These are phyloP conservation scores for Eumaeus atala DNA, from an alignment of 1,140 invertebrate genomes.

Conservation along the genomic window DNA sequence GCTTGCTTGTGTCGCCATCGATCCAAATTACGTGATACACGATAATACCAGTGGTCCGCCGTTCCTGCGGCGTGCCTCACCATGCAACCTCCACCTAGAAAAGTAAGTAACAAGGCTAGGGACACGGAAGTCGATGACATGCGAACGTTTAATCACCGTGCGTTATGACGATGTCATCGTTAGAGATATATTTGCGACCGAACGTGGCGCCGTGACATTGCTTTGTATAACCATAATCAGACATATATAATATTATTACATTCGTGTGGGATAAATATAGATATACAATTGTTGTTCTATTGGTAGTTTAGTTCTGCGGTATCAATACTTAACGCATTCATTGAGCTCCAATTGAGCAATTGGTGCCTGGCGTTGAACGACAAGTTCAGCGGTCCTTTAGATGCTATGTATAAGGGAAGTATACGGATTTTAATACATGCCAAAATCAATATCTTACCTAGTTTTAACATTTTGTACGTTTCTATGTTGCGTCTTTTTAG, in stretches of 20 bases:
- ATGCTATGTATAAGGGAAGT: too few relatives aligned
- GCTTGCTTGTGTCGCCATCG: conserved; percentile 49
- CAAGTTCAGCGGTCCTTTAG: too few relatives aligned
- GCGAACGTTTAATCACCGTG: neutral
- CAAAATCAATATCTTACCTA: conserved; percentile 3
- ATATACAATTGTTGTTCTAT: too few relatives aligned
- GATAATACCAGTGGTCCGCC: conserved; percentile 33
- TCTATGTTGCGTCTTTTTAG: neutral
- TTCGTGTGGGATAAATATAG: too few relatives aligned
- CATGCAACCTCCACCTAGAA: conserved; percentile 86
- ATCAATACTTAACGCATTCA: too few relatives aligned
- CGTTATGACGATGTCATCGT: conserved; percentile 1
- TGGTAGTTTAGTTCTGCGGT: too few relatives aligned
- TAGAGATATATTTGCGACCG: neutral
- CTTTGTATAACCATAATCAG: too few relatives aligned
- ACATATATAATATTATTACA: too few relatives aligned
- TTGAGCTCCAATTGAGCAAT: conserved; percentile 24
- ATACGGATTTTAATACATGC: neutral
- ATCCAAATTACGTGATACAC: conserved; percentile 38
- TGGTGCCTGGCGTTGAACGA: conserved; percentile 13
- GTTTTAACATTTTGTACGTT: conserved; percentile 3
- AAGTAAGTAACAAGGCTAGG: conserved; percentile 73
- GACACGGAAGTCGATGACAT: too few relatives aligned
- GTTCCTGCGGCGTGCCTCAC: conserved; percentile 50
- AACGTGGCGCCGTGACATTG: neutral